A percentile compares a stretch with the other conserved stretches of the same genome.
phyloP scores from a whole-genome alignment of 37 sponge, comb jelly and placozoan species.

The Oopsacas minuta region DNA sequence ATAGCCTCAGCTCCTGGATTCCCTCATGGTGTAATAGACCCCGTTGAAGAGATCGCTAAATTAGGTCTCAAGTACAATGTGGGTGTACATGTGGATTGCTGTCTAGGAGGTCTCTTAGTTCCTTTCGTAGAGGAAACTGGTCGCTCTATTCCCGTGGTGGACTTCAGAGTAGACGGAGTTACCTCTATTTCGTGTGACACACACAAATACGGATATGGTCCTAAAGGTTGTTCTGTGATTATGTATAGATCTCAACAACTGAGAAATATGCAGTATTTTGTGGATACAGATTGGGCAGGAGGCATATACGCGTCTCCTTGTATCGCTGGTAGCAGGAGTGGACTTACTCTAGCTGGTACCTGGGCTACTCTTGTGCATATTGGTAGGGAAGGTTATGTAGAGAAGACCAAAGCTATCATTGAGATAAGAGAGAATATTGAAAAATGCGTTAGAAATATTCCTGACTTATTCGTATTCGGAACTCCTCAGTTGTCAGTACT shows the following conservation, averaged over 20 bases:
- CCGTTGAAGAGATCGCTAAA: constrained; percentile 34
- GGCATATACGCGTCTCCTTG: constrained; percentile 73
- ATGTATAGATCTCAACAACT: constrained; percentile 42
- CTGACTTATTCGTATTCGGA: constrained; percentile 65
- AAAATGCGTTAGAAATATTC: constrained; percentile 37
- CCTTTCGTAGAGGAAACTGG: constrained; percentile 85
- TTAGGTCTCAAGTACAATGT: constrained; percentile 43
- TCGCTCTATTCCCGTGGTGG: constrained; percentile 48
- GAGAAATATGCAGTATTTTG: constrained; percentile 54
- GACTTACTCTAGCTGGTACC: constrained; percentile 58
- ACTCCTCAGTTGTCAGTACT: constrained; percentile 54
- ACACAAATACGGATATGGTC: constrained; percentile 77
- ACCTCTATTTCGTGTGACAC: constrained; percentile 83
- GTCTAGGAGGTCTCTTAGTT: constrained; percentile 79
- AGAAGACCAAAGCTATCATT: constrained; percentile 48
- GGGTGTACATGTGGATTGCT: constrained; percentile 79
- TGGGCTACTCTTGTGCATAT: constrained; percentile 61
- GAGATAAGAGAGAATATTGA: constrained; percentile 31
- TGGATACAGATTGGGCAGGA: constrained; percentile 71
- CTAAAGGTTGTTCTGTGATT: constrained; percentile 74
- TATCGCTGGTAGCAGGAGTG: constrained; percentile 70
- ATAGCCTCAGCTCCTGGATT: constrained; percentile 74
- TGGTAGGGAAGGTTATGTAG: constrained; percentile 67
- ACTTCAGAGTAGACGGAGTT: constrained; percentile 63
- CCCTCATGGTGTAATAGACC: constrained; percentile 71